phyloP scores from a whole-genome alignment of 2,797 vertebrate species.

The Rousettus madagascariensis region DNA sequence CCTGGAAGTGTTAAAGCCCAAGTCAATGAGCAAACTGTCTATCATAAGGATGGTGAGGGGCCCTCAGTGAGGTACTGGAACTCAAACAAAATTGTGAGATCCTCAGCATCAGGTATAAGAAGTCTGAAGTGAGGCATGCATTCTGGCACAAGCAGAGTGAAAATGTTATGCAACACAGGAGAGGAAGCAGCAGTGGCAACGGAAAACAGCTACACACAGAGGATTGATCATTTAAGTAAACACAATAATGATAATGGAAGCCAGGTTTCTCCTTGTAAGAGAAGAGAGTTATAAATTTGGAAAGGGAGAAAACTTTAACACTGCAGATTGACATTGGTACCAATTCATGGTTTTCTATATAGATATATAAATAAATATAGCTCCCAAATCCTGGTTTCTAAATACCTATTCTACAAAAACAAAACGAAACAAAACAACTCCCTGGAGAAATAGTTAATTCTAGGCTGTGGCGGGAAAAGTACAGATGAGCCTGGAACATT shows the following conservation, averaged over 20 bases:
- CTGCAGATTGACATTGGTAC: not conserved
- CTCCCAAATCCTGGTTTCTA: not conserved
- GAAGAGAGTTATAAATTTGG: not conserved
- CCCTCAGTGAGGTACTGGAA: not conserved
- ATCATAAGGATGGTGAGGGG: not conserved
- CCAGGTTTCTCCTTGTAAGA: not conserved
- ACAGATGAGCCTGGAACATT: not conserved
- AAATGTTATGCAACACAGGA: not conserved
- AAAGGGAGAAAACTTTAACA: conserved; percentile 1
- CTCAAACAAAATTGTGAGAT: not conserved
- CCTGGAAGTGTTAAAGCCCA: not conserved
- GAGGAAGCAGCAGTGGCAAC: not conserved
- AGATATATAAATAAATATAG: not conserved
- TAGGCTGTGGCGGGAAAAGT: not conserved
- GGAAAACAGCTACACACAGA: not conserved
- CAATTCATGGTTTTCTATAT: not conserved
- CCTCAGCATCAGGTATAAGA: not conserved
- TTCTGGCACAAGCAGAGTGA: not conserved
- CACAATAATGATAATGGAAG: not conserved
- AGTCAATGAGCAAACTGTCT: not conserved
- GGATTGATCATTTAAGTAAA: not conserved
- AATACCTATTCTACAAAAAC: not conserved
- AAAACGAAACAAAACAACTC: not conserved
- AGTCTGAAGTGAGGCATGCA: not conserved
- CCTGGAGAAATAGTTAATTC: not conserved